Base-by-base conservation (phyloP, 2,113 vertebrate genomes). In the Silurus meridionalis region DNA sequence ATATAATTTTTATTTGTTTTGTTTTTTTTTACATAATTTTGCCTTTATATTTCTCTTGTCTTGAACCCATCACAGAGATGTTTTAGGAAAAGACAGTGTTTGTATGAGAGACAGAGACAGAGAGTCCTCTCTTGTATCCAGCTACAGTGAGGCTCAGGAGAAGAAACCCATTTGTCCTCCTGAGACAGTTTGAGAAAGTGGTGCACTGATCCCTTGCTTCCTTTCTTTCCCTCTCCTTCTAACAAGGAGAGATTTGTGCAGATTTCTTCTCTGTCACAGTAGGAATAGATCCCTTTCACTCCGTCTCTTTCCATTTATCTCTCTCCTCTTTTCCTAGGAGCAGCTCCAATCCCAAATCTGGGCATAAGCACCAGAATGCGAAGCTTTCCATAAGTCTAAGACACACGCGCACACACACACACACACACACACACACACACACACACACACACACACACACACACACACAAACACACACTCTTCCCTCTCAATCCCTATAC, bases 231-330 rank as follows among this genome's bases (percentile, higher is more conserved):
- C 57, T 85, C 37, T 82, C 15, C 78, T 88, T 91, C 91, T 91
- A 94, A 93, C 92, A 92, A 93, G 92, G 53, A 87, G 82, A 94
- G 94, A 93, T 94, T 94, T 94, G 89, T 92, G 89, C 89, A 93
- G 92, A 92, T 93, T 94, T 92, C 87, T 86, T 58, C 88, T 91
- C 89, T 90, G 6, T 89, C 86, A 91, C 90, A 92, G 89, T 88
- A 90, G 90, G 86, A 93, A 88, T 80, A 91, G 90, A 92, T 93
- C 90, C 90, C 89, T 93, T 92, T 91, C 91, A 80, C 84, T 74
- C 82, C 82, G 86, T 89, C 92, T 88, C 89, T 88, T 90, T 84
- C 86, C 83, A 85, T 93, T 94, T 93, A 94, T 85, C 80, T 93
- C 90, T 91, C 91, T 90, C 89, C 87, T 60, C 90, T 92, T 92